These are phyloP conservation scores for Opisthocomus hoazin DNA, from an alignment of 2,113 vertebrate species.

Conservation along the genomic window DNA sequence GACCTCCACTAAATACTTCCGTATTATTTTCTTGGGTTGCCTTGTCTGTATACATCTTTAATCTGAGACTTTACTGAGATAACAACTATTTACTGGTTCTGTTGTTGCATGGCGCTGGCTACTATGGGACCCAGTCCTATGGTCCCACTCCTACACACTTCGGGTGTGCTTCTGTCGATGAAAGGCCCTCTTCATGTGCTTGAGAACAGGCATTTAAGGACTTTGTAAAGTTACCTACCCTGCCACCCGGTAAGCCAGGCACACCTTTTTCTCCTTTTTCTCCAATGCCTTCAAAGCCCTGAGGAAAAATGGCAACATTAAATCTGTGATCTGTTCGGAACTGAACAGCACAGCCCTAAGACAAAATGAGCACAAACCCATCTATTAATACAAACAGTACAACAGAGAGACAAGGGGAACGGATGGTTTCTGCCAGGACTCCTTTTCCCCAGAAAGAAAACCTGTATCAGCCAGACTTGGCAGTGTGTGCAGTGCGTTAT, in stretches of 20 bases:
- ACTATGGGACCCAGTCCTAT: not conserved
- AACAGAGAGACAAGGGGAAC: not conserved
- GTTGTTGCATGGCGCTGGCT: not conserved
- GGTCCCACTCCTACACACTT: not conserved
- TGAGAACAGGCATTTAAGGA: not conserved
- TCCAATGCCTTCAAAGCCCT: slow-evolving; percentile 77
- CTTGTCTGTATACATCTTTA: not conserved
- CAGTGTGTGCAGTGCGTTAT: not conserved
- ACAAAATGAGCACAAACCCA: not conserved
- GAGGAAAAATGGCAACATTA: not conserved
- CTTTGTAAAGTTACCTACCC: slow-evolving; percentile 75
- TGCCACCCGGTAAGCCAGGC: slow-evolving; percentile 83
- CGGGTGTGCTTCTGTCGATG: not conserved
- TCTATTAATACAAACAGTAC: not conserved
- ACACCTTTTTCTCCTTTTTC: slow-evolving; percentile 90
- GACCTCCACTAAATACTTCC: not conserved
- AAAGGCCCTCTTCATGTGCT: not conserved
- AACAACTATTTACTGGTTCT: not conserved
- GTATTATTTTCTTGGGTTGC: not conserved
- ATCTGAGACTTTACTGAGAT: not conserved
- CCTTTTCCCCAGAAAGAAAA: not conserved
- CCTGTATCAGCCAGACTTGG: not conserved
- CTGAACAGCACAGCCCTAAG: not conserved
- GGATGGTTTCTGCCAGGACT: not conserved
- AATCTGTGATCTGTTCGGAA: not conserved